Evolutionary conservation across 1,140 invertebrate species (phyloP), one percentile per base, ranked within the genome.

Genomic region (Zophobas morio): DNA sequence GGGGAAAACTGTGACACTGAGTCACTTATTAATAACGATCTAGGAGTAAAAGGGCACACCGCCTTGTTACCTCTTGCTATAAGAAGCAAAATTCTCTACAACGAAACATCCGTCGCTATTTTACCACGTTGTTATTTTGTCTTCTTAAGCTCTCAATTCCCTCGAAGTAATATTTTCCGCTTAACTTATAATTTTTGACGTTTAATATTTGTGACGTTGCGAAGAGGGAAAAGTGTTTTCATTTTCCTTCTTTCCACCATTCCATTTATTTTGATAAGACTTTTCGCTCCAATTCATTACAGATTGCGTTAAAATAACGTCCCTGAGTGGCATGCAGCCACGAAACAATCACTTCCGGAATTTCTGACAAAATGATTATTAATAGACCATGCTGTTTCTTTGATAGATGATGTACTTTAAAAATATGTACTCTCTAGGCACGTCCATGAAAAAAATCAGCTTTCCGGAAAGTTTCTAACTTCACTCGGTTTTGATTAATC

Each of bases 321-420:
- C 42, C 42, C 42, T 46, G 42, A 46, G 42, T 46, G 3, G 3
- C 8, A 4, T 46, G 42, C 42, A 46, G 42, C 8, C 8, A 20
- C 42, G 42, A 46, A 46, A 46, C 42, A 46, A 36, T 35, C 33
- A 60, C 3, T 2, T 60, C 35, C 33, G 0, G 35, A 46, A 46
- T 46, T 46, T 46, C 42, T 46, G 42, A 39, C 56, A 60, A 60
- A 60, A 60, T 60, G 56, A 20, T 60, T 60, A 60, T 60, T 60
- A 60, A 60, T 60, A 60, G 56, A 60, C 34, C 42, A 8, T 46
- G 42, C 3, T 4, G 42, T 46, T 46, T 20, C 20, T 20, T 8
- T 46, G 3, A 8, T 4, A 46, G 42, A 46, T 46, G 42, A 46
- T 8, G 42, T 46, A 46, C 8, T 46, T 46, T 4, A 4, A 46